Conservation (phyloP, 1,140 invertebrate genomes). For the Scaptomyza montana region DNA sequence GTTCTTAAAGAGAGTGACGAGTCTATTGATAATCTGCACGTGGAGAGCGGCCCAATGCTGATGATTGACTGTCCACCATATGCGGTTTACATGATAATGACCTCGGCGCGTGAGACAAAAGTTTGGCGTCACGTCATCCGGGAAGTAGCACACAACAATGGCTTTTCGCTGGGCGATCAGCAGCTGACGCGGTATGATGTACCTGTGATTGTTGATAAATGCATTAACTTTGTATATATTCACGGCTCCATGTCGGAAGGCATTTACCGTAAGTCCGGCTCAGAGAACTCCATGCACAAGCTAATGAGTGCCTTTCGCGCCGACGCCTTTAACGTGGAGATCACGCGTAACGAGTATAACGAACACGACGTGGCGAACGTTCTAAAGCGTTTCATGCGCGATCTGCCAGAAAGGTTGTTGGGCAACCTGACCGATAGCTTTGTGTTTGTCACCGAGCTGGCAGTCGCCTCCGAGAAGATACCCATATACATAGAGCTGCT, state of each 20-base stretch:
- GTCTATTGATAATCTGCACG: slow-evolving; percentile 84
- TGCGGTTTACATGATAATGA: slow-evolving; percentile 89
- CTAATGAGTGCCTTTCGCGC: slow-evolving; percentile 90
- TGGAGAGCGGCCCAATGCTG: slow-evolving; percentile 87
- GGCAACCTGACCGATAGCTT: slow-evolving; percentile 84
- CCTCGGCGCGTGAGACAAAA: slow-evolving; percentile 87
- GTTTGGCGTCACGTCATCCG: slow-evolving; percentile 90
- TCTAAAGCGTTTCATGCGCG: slow-evolving; percentile 92
- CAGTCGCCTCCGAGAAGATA: slow-evolving; percentile 85
- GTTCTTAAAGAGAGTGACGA: slow-evolving; percentile 80
- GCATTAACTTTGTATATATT: slow-evolving; percentile 93
- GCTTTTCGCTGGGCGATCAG: slow-evolving; percentile 90
- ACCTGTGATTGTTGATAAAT: slow-evolving; percentile 95
- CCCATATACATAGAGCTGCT: slow-evolving; percentile 87
- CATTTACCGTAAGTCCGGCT: slow-evolving; percentile 92
- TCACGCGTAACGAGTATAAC: slow-evolving; percentile 89
- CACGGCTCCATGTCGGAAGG: slow-evolving; percentile 93
- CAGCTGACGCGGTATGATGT: slow-evolving; percentile 94
- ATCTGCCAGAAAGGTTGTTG: slow-evolving; percentile 90
- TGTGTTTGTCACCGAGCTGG: slow-evolving; percentile 84
- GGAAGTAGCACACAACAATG: slow-evolving; percentile 90
- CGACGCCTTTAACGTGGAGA: slow-evolving; percentile 92
- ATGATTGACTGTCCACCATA: slow-evolving; percentile 87
- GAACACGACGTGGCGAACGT: slow-evolving; percentile 94
- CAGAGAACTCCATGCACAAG: slow-evolving; percentile 89